Base-by-base conservation (phyloP, 2,797 vertebrate species). In the Smutsia temminckii region DNA sequence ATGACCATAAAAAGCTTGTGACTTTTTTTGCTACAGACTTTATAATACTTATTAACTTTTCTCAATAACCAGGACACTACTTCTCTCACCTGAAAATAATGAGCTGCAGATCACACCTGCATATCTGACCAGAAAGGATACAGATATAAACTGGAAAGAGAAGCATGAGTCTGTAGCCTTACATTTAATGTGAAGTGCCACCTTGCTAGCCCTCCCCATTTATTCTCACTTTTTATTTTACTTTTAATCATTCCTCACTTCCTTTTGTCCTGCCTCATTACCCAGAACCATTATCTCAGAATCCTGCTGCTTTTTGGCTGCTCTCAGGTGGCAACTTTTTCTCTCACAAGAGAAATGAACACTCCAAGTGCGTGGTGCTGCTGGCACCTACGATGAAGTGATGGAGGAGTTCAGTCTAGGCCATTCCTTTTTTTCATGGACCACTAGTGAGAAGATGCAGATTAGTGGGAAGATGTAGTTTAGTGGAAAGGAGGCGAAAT, bases 281-380 rank as follows among this genome's bases (percentile, higher is more conserved):
- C 20, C 49, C 18, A 37, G 68, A 89, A 42, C 34, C 10, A 53
- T 91, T 77, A 79, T 51, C 78, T 86, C 55, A 90, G 72, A 78
- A 79, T 93, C 29, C 37, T 95, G 90, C 51, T 27, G 79, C 66
- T 85, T 32, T 85, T 42, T 18, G 20, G 6, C 66, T 87, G 37
- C 34, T 64, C 16, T 66, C 75, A 85, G 57, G 20, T 85, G 13
- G 1, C 66, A 83, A 25, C 17, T 11, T 51, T 42, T 69, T 74
- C 46, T 57, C 72, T 91, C 66, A 16, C 37, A 42, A 93, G 53
- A 96, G 72, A 80, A 95, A 61, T 75, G 74, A 85, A 71, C 40
- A 49, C 27, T 79, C 59, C 27, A 32, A 46, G 77, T 79, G 59
- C 75, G 21, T 63, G 46, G 83, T 61, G 46, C 11, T 79, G 59